phyloP scores from a whole-genome alignment of 2,797 vertebrate species.

The Gouania willdenowi region DNA sequence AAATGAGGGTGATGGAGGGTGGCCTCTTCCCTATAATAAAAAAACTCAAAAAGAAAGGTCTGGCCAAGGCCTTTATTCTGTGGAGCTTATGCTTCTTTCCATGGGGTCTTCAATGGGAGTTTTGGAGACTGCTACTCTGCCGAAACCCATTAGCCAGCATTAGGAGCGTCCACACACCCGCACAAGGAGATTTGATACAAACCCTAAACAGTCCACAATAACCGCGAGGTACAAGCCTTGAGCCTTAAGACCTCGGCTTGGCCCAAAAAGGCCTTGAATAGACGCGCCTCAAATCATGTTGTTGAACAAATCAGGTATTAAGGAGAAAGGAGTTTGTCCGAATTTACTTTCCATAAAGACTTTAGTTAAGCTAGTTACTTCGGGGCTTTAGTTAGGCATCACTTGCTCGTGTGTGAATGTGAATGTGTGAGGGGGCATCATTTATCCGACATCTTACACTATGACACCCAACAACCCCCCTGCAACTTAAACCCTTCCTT shows the following conservation, averaged over 20 bases:
- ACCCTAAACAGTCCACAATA: slow-evolving; percentile 83
- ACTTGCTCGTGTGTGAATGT: slow-evolving; percentile 81
- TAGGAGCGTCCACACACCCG: slow-evolving; percentile 75
- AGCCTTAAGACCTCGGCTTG: slow-evolving; percentile 81
- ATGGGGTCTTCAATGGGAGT: slow-evolving; percentile 73
- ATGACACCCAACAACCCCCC: slow-evolving; percentile 67
- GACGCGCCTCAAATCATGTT: slow-evolving; percentile 98
- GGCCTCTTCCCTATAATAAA: slow-evolving; percentile 71
- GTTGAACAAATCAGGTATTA: slow-evolving; percentile 99
- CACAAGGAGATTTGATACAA: slow-evolving; percentile 99
- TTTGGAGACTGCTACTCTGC: slow-evolving; percentile 65
- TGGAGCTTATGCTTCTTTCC: slow-evolving; percentile 74
- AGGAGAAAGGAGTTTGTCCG: slow-evolving; percentile 94
- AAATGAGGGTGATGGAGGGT: slow-evolving; percentile 71
- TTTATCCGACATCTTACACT: slow-evolving; percentile 74
- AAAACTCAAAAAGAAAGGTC: slow-evolving; percentile 70
- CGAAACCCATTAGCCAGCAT: slow-evolving; percentile 94
- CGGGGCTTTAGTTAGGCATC: slow-evolving; percentile 85
- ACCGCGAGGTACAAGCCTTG: slow-evolving; percentile 80
- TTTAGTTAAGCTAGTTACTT: slow-evolving; percentile 99
- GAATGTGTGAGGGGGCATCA: slow-evolving; percentile 74
- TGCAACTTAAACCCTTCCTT: slow-evolving; percentile 69
- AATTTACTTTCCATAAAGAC: slow-evolving; percentile 99
- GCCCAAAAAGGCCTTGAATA: slow-evolving; percentile 96
- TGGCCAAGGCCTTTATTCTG: slow-evolving; percentile 68